Conservation (phyloP, 2,888 invertebrate species). For the Callyntrura guangdongensis region DNA sequence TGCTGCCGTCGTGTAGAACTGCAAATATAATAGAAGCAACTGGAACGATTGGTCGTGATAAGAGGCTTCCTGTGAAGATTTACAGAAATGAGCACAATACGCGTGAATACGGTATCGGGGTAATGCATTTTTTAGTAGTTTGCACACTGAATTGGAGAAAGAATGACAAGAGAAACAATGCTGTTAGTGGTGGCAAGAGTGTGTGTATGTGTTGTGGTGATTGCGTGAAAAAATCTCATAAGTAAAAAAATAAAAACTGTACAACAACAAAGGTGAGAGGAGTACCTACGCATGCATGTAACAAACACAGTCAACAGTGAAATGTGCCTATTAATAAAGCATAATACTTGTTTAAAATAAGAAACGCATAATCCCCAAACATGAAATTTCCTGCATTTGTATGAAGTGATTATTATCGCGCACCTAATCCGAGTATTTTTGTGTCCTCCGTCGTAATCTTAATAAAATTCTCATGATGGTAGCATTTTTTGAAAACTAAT, state of each 20-base stretch:
- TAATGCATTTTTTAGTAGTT: constrained; percentile 7
- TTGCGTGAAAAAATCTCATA: constrained; percentile 56
- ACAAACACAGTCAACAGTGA: neutral
- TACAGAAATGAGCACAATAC: constrained; percentile 26
- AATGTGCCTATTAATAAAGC: neutral
- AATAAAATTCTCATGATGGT: constrained; percentile 35
- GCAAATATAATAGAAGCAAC: constrained; percentile 19
- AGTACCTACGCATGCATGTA: neutral
- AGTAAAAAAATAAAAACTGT: neutral
- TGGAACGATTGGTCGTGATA: constrained; percentile 55
- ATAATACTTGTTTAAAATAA: neutral
- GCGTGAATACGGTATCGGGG: neutral
- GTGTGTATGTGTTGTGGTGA: neutral
- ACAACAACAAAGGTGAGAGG: neutral
- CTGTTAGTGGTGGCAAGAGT: neutral
- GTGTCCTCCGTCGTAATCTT: neutral
- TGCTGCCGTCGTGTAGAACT: neutral
- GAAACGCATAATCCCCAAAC: constrained; percentile 22
- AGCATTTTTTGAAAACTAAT: neutral
- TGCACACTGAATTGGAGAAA: neutral
- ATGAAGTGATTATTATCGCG: constrained; percentile 9
- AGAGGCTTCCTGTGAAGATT: constrained; percentile 69
- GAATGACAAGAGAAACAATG: constrained; percentile 1
- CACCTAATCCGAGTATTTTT: neutral
- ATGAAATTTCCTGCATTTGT: neutral